Evolutionary conservation across 2,888 invertebrate species (phyloP), one percentile per base, ranked within the genome.

Genomic region (Troides helena): DNA sequence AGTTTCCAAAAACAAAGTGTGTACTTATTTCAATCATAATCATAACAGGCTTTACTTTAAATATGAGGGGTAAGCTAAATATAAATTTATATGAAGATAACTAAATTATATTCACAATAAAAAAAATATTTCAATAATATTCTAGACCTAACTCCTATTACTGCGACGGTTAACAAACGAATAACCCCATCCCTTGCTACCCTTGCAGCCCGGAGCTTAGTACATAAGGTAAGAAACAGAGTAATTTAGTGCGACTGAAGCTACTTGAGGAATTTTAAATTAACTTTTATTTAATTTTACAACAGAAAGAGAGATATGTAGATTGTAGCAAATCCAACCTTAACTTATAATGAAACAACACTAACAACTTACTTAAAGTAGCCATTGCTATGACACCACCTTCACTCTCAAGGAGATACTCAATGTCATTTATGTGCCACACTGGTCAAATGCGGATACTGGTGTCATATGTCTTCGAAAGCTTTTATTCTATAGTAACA

Each of bases 211-310:
- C 7, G 39, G 80, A 79, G 79, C 81, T 83, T 80, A 78, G 82
- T 86, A 88, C 81, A 85, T 87, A 84, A 87, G 88, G 87, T 87
- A 88, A 86, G 85, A 81, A 85, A 87, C 81, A 77, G 80, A 84
- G 85, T 87, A 85, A 88, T 85, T 86, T 89, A 86, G 77, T 74
- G 72, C 77, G 81, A 83, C 80, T 69, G 68, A 83, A 65, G 70
- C 66, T 72, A 72, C 76, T 86, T 86, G 85, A 85, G 78, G 0
- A n/a, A 36, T 56, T 21, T 57, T 14, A 21, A 17, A 14, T 50
- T 50, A 30, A 30, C 6, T 25, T 23, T n/a, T 61, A 21, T 4
- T 60, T 2, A 17, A 60, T 10, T 36, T 36, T 17, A 39, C 10
- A 39, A 10, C 1, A 7, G 7, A 39, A 39, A 39, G 46, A 46